These are phyloP conservation scores for Timandra comae DNA, from an alignment of 2,888 invertebrate species.

Conservation along the genomic window DNA sequence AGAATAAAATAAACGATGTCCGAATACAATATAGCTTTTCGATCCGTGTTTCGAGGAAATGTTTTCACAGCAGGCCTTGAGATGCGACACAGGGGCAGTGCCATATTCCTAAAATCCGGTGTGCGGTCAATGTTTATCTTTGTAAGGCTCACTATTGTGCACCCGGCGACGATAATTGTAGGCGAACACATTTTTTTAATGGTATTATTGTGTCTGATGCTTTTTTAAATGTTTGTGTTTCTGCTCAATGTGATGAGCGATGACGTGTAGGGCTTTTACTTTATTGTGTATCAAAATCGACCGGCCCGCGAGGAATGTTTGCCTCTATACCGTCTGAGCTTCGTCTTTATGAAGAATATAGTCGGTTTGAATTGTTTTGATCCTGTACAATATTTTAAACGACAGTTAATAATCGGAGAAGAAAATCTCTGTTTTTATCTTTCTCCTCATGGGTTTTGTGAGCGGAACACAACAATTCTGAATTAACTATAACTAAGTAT, in stretches of 20 bases:
- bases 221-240: slow-evolving; percentile 72
- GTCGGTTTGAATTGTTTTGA: slow-evolving; percentile 27
- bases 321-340: slow-evolving; percentile 46
- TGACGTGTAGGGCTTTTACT: slow-evolving; percentile 57
- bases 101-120: slow-evolving; percentile 35
- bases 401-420: no score
- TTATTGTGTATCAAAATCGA: slow-evolving; percentile 53
- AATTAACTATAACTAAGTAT: no score
- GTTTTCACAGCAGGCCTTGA: slow-evolving; percentile 33
- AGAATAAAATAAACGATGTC: slow-evolving; percentile 12
- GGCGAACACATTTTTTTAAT: slow-evolving; percentile 40
- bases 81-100: slow-evolving; percentile 17
- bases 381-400: no score
- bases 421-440: no score
- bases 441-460: no score
- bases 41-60: slow-evolving; percentile 25
- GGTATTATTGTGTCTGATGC: slow-evolving; percentile 57
- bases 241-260: slow-evolving; percentile 64
- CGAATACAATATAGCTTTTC: slow-evolving; percentile 22
- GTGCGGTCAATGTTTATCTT: slow-evolving; percentile 55
- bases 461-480: no score
- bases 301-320: slow-evolving; percentile 47
- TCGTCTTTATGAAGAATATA: slow-evolving; percentile 36
- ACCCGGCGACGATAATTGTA: slow-evolving; percentile 53
- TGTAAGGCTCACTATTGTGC: slow-evolving; percentile 56